Conservation (phyloP, 1,140 invertebrate genomes). For the Brachionus plicatilis region DNA sequence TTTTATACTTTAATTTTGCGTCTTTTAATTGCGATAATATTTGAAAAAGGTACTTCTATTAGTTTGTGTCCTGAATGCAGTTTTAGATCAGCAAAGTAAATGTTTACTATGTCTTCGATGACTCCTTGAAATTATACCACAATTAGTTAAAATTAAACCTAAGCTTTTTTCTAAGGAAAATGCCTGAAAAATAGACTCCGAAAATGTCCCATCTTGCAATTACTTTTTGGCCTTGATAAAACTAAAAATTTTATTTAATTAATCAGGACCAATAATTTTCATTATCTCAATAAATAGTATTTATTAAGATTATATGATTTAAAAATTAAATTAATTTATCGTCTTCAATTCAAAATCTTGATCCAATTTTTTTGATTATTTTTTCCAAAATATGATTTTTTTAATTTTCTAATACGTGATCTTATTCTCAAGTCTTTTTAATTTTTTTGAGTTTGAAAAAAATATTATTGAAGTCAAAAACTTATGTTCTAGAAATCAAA, state of each 20-base stretch:
- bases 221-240: neutral
- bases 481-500: too few relatives aligned
- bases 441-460: too few relatives aligned
- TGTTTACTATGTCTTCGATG: neutral
- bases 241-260: neutral
- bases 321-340: neutral
- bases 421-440: too few relatives aligned
- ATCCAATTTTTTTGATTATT: too few relatives aligned
- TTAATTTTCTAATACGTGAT: too few relatives aligned
- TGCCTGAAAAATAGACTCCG: slow-evolving; percentile 34
- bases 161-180: neutral
- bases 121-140: neutral
- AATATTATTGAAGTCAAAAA: too few relatives aligned
- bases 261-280: neutral
- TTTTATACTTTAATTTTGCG: neutral
- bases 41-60: neutral
- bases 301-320: too few relatives aligned
- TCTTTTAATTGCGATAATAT: slow-evolving; percentile 25
- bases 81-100: neutral
- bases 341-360: neutral
- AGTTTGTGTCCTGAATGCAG: neutral
- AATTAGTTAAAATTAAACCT: neutral
- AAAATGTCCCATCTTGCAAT: slow-evolving; percentile 32
- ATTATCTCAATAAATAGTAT: neutral
- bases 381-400: too few relatives aligned